These are phyloP conservation scores for Synergus laeviventris DNA, from an alignment of 2,888 invertebrate species.

Conservation along the genomic window DNA sequence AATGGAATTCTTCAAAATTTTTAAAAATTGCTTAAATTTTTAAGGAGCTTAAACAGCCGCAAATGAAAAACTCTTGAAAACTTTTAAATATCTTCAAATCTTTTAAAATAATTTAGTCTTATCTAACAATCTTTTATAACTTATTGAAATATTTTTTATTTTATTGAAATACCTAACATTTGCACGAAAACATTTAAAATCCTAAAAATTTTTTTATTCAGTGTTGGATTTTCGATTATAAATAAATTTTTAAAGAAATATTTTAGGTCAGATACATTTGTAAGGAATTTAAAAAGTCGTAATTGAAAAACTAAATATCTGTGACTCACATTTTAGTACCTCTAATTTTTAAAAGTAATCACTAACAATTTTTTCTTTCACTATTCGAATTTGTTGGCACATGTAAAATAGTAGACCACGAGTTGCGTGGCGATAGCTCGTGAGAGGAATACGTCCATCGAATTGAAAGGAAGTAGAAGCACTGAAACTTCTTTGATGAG, in stretches of 20 bases:
- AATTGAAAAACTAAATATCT: background rate
- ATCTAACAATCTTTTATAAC: too few relatives aligned
- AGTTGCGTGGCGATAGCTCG: conserved; percentile 48
- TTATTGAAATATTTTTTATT: too few relatives aligned
- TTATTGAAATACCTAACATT: too few relatives aligned
- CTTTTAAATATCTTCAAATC: too few relatives aligned
- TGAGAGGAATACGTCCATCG: conserved; percentile 67
- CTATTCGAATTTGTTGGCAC: conserved; percentile 33
- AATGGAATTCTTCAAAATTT: background rate
- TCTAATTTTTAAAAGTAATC: conserved; percentile 11
- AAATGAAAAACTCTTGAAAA: background rate
- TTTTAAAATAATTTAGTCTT: too few relatives aligned
- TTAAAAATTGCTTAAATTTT: background rate
- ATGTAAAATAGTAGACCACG: conserved; percentile 47
- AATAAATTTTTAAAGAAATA: too few relatives aligned
- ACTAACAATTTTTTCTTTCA: conserved; percentile 44
- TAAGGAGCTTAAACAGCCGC: background rate
- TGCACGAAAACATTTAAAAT: too few relatives aligned
- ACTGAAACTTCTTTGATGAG: conserved; percentile 67
- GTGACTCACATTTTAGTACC: conserved; percentile 13
- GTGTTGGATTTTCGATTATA: too few relatives aligned
- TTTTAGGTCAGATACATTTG: too few relatives aligned
- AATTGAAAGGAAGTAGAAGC: conserved; percentile 67
- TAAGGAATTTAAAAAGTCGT: background rate
- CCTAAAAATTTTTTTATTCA: too few relatives aligned